Evolutionary conservation across 2,797 vertebrate genomes (phyloP), one percentile per base, ranked within the genome.

Genomic region (Tangara arthus): DNA sequence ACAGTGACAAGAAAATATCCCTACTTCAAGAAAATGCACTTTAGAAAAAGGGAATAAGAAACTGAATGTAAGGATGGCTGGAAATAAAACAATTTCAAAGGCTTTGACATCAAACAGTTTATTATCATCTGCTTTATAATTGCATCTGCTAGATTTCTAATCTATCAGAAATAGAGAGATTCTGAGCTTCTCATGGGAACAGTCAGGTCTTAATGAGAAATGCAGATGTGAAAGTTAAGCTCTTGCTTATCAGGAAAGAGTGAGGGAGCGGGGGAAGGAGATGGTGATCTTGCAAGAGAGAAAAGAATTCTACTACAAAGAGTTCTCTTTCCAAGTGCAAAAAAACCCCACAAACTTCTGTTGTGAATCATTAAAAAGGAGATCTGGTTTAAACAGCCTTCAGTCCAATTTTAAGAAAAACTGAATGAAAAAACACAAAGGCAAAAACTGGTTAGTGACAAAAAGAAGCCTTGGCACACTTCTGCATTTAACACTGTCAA

Each of bases 81-180:
- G 15, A 86, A 90, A 82, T 72, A 64, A 89, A 93, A 81, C 16
- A 13, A n/a, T 94, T 91, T 89, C 89, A 94, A 94, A 94, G 72
- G 46, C n/a, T 92, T 76, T 73, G 69, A 89, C 81, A 92, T 93
- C 79, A 90, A 95, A 82, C 66, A 68, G 19, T 90, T 96, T 87
- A 80, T 94, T 65, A 90, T 56, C 41, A 71, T 81, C 53, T 88
- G 17, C 57, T 93, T 93, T 90, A 71, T 94, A 96, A 90, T 65
- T 86, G 22, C 87, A 65, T 78, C 80, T 61, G 28, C 77, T 71
- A 93, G 57, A 80, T 87, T 90, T 90, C 75, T 88, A 90, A 92
- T 89, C 52, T 77, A 52, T 34, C 82, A 90, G 49, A 96, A 94
- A 87, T 24, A 57, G 64, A 64, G 53, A 78, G 71, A 80, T 93